These are phyloP conservation scores for Tiaroga cobitis DNA, from an alignment of 2,797 vertebrate genomes.

Conservation along the genomic window DNA sequence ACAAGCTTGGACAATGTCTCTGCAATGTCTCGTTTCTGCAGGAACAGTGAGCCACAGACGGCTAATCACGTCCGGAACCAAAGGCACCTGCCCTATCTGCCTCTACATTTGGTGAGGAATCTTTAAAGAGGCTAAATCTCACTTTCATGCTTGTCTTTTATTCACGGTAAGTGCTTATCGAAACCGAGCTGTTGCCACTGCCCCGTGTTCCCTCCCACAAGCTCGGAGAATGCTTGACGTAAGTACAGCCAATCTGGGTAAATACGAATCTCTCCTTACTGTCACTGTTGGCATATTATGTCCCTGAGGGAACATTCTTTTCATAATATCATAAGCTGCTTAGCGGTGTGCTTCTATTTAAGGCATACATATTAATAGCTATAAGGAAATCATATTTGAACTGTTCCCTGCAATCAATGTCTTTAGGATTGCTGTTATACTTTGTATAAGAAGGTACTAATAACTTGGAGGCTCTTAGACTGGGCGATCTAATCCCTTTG, in stretches of 20 bases:
- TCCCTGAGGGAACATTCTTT: conserved; percentile 90
- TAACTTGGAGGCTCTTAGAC: conserved; percentile 84
- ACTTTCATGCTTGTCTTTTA: conserved; percentile 91
- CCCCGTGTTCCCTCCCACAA: conserved; percentile 86
- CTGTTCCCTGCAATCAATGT: conserved; percentile 87
- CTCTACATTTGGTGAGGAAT: conserved; percentile 81
- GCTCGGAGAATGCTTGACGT: conserved; percentile 86
- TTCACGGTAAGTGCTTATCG: conserved; percentile 87
- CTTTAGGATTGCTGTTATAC: conserved; percentile 86
- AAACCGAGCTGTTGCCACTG: conserved; percentile 83
- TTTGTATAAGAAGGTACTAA: conserved; percentile 88
- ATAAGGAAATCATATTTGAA: conserved; percentile 89
- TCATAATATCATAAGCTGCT: conserved; percentile 92
- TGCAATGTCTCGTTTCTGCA: conserved; percentile 81
- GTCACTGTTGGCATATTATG: conserved; percentile 89
- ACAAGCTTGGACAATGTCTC: conserved; percentile 88
- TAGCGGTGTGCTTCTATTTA: conserved; percentile 90
- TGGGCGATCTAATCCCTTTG: conserved; percentile 84
- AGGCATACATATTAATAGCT: conserved; percentile 92
- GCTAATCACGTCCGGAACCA: conserved; percentile 86
- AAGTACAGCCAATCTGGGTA: conserved; percentile 89
- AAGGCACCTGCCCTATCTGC: conserved; percentile 87
- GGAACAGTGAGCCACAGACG: conserved; percentile 80
- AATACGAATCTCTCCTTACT: conserved; percentile 87
- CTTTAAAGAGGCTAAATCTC: conserved; percentile 87